A percentile compares a stretch with the other conserved stretches of the same genome.
Evolutionary conservation across 1,140 invertebrate species (phyloP).

Genomic region (Homalodisca vitripennis): DNA sequence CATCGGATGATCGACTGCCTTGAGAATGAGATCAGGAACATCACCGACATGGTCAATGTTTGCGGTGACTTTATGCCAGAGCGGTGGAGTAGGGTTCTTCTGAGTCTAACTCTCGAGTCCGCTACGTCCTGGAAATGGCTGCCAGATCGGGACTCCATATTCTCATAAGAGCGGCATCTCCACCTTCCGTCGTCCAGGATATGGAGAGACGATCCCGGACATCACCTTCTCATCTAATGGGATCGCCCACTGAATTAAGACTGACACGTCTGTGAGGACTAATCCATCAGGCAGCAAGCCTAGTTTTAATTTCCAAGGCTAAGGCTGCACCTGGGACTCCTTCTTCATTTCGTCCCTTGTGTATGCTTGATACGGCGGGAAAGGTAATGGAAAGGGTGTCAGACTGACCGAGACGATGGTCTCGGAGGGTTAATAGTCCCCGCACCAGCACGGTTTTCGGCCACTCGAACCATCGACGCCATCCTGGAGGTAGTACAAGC

Average conservation of each 20-base stretch:
- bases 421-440: background rate
- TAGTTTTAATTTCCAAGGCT: background rate
- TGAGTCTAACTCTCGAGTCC: slow-evolving; percentile 17
- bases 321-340: background rate
- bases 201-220: too few species aligned
- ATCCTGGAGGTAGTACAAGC: background rate
- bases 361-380: too few species aligned
- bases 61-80: background rate
- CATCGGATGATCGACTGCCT: background rate
- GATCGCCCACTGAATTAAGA: background rate
- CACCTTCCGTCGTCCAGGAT: slow-evolving; percentile 33
- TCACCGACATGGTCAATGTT: background rate
- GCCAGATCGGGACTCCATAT: slow-evolving; percentile 35
- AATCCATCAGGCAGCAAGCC: background rate
- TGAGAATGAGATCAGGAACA: too few species aligned
- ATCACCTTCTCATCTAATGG: slow-evolving; percentile 34
- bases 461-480: background rate
- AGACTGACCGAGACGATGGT: background rate
- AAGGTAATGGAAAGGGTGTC: background rate
- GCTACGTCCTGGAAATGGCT: slow-evolving; percentile 35
- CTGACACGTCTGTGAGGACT: slow-evolving; percentile 2
- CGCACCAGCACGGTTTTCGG: background rate
- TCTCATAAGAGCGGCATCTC: slow-evolving; percentile 25
- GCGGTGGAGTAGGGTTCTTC: too few species aligned
- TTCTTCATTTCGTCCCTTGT: too few species aligned